A percentile compares a stretch with the other conserved stretches of the same genome.
Conservation (phyloP, 2,888 invertebrate genomes). For the Aricia artaxerxes region DNA sequence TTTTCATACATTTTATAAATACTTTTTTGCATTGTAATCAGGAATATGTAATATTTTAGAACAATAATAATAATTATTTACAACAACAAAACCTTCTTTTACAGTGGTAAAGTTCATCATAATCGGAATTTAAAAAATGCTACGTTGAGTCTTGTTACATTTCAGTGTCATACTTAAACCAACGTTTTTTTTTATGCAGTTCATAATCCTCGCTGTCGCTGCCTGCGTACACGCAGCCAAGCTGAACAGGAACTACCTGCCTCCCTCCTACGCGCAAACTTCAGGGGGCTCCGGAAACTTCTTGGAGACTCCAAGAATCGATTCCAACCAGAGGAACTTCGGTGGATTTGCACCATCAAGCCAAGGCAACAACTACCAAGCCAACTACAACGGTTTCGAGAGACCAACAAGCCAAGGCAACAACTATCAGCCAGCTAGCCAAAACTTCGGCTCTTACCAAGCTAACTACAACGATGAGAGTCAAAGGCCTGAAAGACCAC, state of each 20-base stretch:
- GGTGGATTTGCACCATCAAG: not conserved
- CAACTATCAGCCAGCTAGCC: not conserved
- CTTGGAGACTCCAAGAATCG: conserved; percentile 54
- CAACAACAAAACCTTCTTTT: too few species aligned
- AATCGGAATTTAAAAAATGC: too few species aligned
- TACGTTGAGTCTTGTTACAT: too few species aligned
- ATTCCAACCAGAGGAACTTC: conserved; percentile 26
- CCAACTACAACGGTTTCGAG: conserved; percentile 3
- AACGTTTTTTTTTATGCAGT: conserved; percentile 49
- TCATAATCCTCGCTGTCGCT: conserved; percentile 57
- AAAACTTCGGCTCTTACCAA: not conserved
- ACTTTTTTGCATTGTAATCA: too few species aligned
- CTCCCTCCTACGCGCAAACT: conserved; percentile 56
- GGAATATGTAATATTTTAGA: too few species aligned
- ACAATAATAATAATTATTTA: too few species aligned
- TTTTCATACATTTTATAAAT: too few species aligned
- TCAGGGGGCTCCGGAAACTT: conserved; percentile 60
- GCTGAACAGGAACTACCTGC: conserved; percentile 66
- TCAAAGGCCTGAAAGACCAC: conserved; percentile 58
- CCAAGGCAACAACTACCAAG: not conserved
- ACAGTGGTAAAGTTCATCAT: too few species aligned
- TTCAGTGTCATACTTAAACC: not conserved
- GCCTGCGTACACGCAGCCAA: conserved; percentile 59
- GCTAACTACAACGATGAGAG: conserved; percentile 12
- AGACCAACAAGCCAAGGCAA: conserved; percentile 3